Conservation (phyloP, 2,888 invertebrate genomes). For the Aporophyla lueneburgensis region DNA sequence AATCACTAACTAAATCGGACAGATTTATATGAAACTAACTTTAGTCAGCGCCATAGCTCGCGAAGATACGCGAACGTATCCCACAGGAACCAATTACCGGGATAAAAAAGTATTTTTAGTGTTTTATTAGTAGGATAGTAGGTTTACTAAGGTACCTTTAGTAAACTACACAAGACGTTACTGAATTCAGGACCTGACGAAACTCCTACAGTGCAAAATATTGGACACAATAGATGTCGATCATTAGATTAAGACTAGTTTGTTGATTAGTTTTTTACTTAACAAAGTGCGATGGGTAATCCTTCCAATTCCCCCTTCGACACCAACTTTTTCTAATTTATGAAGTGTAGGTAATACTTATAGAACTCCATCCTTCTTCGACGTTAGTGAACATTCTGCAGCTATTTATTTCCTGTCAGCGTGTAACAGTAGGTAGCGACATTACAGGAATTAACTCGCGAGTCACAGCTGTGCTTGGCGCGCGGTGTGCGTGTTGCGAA, state of each 20-base stretch:
- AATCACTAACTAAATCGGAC: no score
- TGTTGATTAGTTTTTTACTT: no score
- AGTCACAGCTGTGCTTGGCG: constrained; percentile 38
- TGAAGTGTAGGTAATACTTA: not conserved
- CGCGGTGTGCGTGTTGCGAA: constrained; percentile 20
- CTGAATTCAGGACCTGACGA: not conserved
- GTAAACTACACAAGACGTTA: no score
- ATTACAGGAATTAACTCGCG: constrained; percentile 48
- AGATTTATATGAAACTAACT: no score
- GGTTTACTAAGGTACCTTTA: not conserved
- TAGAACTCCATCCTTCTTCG: not conserved
- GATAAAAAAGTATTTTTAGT: no score
- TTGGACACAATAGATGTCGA: not conserved
- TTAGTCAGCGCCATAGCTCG: no score
- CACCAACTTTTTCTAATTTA: not conserved
- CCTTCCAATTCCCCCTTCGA: not conserved
- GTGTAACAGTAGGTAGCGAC: constrained; percentile 41
- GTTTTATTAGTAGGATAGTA: no score
- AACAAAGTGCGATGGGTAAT: not conserved
- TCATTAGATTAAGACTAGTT: no score
- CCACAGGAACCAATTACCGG: no score
- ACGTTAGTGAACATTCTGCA: constrained; percentile 38
- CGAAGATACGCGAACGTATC: no score
- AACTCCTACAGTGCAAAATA: not conserved
- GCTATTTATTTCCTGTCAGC: constrained; percentile 33